A percentile compares a stretch with the other conserved stretches of the same genome.
phyloP scores from a whole-genome alignment of 2,113 vertebrate genomes.

The Trematocara macrostoma region DNA sequence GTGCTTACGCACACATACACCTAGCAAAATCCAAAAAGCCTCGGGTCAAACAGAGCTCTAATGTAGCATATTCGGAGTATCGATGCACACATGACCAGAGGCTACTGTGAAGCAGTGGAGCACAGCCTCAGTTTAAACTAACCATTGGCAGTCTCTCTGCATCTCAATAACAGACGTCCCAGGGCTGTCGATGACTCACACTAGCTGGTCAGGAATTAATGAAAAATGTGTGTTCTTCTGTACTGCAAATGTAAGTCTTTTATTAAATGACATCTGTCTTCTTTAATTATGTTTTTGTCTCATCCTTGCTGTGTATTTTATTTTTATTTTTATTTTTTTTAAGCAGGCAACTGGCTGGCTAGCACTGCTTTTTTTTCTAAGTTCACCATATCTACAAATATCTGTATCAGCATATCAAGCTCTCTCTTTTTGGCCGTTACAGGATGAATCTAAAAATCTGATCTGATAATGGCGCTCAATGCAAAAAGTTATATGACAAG shows the following conservation, averaged over 20 bases:
- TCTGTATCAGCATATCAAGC: background rate
- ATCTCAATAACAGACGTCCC: conserved; percentile 40
- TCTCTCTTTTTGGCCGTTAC: rapidly evolving
- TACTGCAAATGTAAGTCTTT: background rate
- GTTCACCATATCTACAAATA: background rate
- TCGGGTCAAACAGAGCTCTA: conserved; percentile 1
- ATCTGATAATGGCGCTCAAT: background rate
- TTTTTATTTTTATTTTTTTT: background rate
- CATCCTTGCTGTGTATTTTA: background rate
- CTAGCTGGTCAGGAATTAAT: conserved; percentile 16
- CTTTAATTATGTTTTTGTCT: background rate
- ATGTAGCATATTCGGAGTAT: background rate
- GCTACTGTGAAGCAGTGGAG: conserved; percentile 16
- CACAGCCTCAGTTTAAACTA: background rate
- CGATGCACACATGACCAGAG: conserved; percentile 19
- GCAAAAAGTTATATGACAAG: background rate
- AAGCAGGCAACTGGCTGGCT: background rate
- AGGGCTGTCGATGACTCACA: conserved; percentile 19
- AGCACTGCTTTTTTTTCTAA: background rate
- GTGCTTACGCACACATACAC: background rate
- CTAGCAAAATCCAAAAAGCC: background rate
- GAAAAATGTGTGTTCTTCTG: background rate
- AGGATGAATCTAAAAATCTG: background rate
- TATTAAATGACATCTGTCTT: background rate
- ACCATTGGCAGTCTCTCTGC: conserved; percentile 16